phyloP scores from a whole-genome alignment of 2,888 invertebrate species.

The Camponotus fellah region DNA sequence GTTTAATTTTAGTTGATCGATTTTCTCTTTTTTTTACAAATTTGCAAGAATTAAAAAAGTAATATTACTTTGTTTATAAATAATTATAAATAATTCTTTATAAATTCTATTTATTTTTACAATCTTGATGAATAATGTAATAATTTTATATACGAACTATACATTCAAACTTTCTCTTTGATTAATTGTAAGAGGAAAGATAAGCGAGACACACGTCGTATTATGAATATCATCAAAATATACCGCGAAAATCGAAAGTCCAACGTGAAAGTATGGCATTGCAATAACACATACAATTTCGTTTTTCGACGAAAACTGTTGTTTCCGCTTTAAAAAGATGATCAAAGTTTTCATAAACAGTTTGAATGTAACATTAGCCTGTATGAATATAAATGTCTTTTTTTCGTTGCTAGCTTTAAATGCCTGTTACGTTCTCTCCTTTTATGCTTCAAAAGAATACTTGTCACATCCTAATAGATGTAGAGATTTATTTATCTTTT shows the following conservation, averaged over 20 bases:
- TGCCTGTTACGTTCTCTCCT: constrained; percentile 59
- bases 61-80: constrained; percentile 6
- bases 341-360: neutral
- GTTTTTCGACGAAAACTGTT: neutral
- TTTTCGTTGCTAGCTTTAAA: neutral
- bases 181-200: neutral
- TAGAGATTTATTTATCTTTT: neutral
- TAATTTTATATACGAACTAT: neutral
- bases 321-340: neutral
- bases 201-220: no score
- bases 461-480: neutral
- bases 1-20: no score
- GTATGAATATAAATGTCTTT: neutral
- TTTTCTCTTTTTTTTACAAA: neutral
- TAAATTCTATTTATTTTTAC: neutral
- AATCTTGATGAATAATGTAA: neutral
- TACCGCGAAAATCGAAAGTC: constrained; percentile 35
- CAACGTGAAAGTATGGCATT: constrained; percentile 44
- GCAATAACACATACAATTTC: constrained; percentile 10
- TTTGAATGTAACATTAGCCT: neutral
- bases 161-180: neutral
- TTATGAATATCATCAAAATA: constrained; percentile 7
- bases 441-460: constrained; percentile 11
- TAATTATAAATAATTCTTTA: neutral
- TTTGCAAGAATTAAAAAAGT: neutral